These are phyloP conservation scores for Oryzaephilus surinamensis DNA, from an alignment of 1,140 invertebrate genomes.

Conservation along the genomic window DNA sequence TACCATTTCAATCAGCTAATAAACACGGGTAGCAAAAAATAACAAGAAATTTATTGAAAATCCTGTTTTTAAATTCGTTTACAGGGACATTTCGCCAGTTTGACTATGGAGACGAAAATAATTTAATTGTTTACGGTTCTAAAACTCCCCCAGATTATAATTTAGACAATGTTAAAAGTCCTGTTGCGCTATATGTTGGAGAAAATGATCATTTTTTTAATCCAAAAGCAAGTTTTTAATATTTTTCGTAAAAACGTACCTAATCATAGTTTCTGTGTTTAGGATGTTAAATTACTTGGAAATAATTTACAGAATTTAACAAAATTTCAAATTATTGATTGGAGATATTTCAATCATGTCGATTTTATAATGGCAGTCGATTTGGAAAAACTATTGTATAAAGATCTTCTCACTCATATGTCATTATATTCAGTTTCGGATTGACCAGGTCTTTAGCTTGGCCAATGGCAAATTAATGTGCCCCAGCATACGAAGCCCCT, in stretches of 20 bases:
- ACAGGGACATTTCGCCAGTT: no score
- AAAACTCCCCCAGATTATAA: no score
- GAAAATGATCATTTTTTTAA: constrained; percentile 9
- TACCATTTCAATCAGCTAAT: constrained; percentile 12
- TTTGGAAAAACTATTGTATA: constrained; percentile 12
- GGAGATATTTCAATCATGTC: constrained; percentile 1
- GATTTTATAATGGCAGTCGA: constrained; percentile 3
- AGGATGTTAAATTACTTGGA: background rate
- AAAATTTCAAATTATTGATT: background rate
- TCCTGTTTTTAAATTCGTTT: background rate
- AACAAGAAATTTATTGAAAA: no score
- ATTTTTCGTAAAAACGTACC: no score
- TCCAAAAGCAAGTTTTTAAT: no score
- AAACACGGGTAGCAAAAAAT: constrained; percentile 3
- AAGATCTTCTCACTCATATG: constrained; percentile 10
- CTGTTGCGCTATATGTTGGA: constrained; percentile 15
- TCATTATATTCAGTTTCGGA: constrained; percentile 5
- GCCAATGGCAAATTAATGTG: constrained; percentile 15
- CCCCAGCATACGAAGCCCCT: no score
- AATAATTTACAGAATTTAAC: background rate
- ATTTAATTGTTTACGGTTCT: no score
- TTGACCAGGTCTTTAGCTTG: no score
- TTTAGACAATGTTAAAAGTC: no score
- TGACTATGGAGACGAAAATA: constrained; percentile 42
- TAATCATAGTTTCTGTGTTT: background rate